These are phyloP conservation scores for Microcebus griseorufus DNA, from an alignment of 2,113 vertebrate species.

Conservation along the genomic window DNA sequence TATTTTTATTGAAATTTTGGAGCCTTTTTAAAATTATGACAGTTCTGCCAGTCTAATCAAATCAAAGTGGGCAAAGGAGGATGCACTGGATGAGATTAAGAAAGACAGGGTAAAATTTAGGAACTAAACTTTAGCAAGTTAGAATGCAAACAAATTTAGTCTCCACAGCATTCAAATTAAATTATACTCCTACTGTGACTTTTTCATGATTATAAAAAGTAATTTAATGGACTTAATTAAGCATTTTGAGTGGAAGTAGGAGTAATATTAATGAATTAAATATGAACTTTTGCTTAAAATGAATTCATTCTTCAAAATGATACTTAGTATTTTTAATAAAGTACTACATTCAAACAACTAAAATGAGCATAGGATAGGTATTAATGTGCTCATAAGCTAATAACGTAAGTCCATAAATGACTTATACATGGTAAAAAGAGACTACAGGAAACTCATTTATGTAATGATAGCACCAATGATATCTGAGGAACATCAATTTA, in stretches of 20 bases:
- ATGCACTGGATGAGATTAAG: neutral
- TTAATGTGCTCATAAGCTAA: slow-evolving; percentile 52
- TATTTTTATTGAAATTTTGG: neutral
- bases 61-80: neutral
- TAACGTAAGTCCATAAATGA: slow-evolving; percentile 49
- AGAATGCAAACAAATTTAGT: slow-evolving; percentile 49
- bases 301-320: slow-evolving; percentile 62
- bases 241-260: slow-evolving; percentile 21
- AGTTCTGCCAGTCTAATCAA: neutral
- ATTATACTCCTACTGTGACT: slow-evolving; percentile 24
- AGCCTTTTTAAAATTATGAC: neutral
- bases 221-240: slow-evolving; percentile 54
- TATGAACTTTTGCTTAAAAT: slow-evolving; percentile 59
- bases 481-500: slow-evolving; percentile 27
- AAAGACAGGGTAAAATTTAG: neutral
- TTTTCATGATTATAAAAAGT: slow-evolving; percentile 6
- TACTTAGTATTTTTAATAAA: slow-evolving; percentile 50
- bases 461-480: slow-evolving; percentile 46
- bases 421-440: slow-evolving; percentile 7
- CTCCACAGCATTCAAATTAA: slow-evolving; percentile 14
- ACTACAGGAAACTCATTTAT: slow-evolving; percentile 17
- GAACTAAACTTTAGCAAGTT: slow-evolving; percentile 13
- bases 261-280: slow-evolving; percentile 61
- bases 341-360: slow-evolving; percentile 15
- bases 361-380: slow-evolving; percentile 42